These are phyloP conservation scores for Oscheius myriophilus DNA, from an alignment of 2,888 invertebrate species.

Conservation along the genomic window DNA sequence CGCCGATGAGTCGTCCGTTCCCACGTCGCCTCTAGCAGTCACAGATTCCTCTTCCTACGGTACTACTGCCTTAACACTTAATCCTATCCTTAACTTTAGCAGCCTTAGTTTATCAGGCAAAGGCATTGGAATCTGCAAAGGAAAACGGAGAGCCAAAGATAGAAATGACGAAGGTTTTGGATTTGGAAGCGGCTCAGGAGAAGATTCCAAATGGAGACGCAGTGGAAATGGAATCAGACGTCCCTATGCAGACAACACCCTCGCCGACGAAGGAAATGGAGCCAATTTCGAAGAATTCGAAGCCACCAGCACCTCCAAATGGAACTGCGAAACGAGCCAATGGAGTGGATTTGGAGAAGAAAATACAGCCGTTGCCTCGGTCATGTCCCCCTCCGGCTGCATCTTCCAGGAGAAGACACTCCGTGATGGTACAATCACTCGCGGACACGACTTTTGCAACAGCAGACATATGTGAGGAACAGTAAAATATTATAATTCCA, in stretches of 20 bases:
- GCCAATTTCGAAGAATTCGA: not conserved
- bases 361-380: not conserved
- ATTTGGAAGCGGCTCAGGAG: too few species aligned
- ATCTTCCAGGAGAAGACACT: constrained; percentile 17
- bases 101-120: too few species aligned
- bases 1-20: constrained; percentile 21
- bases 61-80: not conserved
- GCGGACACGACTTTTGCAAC: constrained; percentile 21
- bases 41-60: constrained; percentile 22
- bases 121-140: too few species aligned
- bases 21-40: constrained; percentile 21
- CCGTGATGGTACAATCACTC: constrained; percentile 19
- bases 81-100: too few species aligned
- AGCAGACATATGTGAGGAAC: not conserved
- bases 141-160: too few species aligned
- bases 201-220: too few species aligned
- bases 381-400: constrained; percentile 18
- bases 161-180: too few species aligned
- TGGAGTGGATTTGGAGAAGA: not conserved
- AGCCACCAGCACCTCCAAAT: constrained; percentile 11
- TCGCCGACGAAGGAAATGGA: not conserved
- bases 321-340: constrained; percentile 3
- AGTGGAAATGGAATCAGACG: too few species aligned
- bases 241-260: too few species aligned
- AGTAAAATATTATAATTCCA: not conserved